Evolutionary conservation across 1,140 invertebrate genomes (phyloP).

Genomic region (Papilio aristodemus): DNA sequence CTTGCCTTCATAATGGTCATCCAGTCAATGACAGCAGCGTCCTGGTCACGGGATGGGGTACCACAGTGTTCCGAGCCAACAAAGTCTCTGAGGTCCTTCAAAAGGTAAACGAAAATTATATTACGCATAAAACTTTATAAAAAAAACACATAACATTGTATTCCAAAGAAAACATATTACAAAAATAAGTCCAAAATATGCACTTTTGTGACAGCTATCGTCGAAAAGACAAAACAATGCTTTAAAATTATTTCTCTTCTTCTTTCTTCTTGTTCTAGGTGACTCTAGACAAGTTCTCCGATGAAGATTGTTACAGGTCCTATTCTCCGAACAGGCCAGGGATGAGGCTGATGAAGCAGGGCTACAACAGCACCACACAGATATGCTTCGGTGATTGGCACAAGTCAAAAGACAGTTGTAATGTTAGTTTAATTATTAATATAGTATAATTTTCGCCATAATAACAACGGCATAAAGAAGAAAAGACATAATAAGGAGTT

Average conservation of each 20-base stretch:
- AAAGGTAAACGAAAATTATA: slow-evolving; percentile 31
- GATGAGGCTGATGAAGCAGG: slow-evolving; percentile 28
- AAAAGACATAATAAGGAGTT: no score
- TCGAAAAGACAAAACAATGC: no score
- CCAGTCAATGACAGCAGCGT: slow-evolving; percentile 26
- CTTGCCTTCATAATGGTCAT: slow-evolving; percentile 36
- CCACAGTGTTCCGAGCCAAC: slow-evolving; percentile 18
- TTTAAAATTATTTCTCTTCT: no score
- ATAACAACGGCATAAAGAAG: no score
- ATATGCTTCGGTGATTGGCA: slow-evolving; percentile 42
- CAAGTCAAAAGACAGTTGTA: slow-evolving; percentile 38
- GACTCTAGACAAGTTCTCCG: slow-evolving; percentile 33
- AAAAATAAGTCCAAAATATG: no score
- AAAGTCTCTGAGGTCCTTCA: slow-evolving; percentile 31
- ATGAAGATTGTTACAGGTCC: slow-evolving; percentile 24
- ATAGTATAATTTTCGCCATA: no score
- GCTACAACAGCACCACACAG: slow-evolving; percentile 37
- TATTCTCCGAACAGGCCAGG: slow-evolving; percentile 23
- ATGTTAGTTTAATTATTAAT: slow-evolving; percentile 33
- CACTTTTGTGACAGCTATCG: no score
- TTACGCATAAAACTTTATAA: background rate
- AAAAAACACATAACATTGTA: no score
- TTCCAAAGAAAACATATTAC: no score
- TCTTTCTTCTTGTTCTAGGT: slow-evolving; percentile 30
- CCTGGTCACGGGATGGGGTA: slow-evolving; percentile 38